These are phyloP conservation scores for Heliocidaris tuberculata DNA, from an alignment of 35 echinoderm and acorn worm genomes.

Conservation along the genomic window DNA sequence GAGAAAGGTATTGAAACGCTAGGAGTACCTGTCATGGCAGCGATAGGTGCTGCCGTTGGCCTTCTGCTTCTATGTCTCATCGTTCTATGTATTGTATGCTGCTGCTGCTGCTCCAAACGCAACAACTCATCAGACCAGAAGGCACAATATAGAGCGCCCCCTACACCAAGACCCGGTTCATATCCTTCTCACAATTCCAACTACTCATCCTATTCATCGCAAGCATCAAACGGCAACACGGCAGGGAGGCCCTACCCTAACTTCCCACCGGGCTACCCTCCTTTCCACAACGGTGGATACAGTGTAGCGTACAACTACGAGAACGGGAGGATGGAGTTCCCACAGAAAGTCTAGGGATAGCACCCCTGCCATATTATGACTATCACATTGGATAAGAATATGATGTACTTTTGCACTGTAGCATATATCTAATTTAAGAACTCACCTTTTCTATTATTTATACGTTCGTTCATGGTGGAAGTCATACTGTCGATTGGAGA, in stretches of 20 bases:
- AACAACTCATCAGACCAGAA: slow-evolving; percentile 71
- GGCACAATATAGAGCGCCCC: slow-evolving; percentile 67
- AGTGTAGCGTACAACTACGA: slow-evolving; percentile 78
- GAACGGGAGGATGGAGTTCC: slow-evolving; percentile 78
- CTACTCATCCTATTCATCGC: slow-evolving; percentile 88
- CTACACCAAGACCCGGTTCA: slow-evolving; percentile 65
- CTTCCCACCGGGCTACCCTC: slow-evolving; percentile 65
- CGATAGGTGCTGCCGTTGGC: slow-evolving; percentile 63
- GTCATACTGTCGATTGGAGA: background rate
- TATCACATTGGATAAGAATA: slow-evolving; percentile 5
- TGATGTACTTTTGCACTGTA: slow-evolving; percentile 34
- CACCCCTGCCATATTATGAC: background rate
- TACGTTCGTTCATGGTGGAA: background rate
- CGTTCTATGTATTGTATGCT: slow-evolving; percentile 66
- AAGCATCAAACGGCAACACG: slow-evolving; percentile 51
- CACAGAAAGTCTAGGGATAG: slow-evolving; percentile 62
- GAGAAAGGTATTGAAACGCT: slow-evolving; percentile 57
- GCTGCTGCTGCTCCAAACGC: slow-evolving; percentile 77
- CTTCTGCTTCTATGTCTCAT: slow-evolving; percentile 66
- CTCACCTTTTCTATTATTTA: slow-evolving; percentile 45
- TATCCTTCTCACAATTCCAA: slow-evolving; percentile 88
- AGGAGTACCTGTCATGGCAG: slow-evolving; percentile 67
- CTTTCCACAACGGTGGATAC: slow-evolving; percentile 83
- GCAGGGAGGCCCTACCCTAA: slow-evolving; percentile 70
- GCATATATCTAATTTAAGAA: slow-evolving; percentile 19